phyloP scores from a whole-genome alignment of 2,113 vertebrate species.

The Oryzias melastigma region DNA sequence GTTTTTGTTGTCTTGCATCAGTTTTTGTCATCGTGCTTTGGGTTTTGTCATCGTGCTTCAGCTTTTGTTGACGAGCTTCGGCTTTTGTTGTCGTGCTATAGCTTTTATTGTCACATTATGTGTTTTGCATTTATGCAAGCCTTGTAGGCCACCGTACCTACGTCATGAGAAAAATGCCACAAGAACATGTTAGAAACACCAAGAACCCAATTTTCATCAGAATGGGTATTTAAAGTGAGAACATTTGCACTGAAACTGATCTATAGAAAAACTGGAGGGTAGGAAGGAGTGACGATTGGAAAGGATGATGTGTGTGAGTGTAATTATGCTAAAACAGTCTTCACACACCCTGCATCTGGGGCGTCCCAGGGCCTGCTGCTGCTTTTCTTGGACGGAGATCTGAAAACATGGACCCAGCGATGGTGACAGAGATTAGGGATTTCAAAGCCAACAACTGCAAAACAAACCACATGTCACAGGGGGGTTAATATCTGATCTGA shows the following conservation, averaged over 20 bases:
- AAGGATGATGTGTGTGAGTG: constrained; percentile 9
- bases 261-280: constrained; percentile 16
- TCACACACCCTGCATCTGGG: constrained; percentile 40
- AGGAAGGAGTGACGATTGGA: constrained; percentile 12
- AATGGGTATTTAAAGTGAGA: too few relatives aligned
- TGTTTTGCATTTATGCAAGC: too few relatives aligned
- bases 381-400: constrained; percentile 61
- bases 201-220: too few relatives aligned
- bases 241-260: background rate
- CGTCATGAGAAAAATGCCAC: too few relatives aligned
- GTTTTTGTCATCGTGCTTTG: too few relatives aligned
- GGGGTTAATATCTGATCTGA: constrained; percentile 47
- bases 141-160: too few relatives aligned
- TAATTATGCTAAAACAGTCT: constrained; percentile 42
- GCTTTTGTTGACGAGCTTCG: too few relatives aligned
- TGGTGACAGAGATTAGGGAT: constrained; percentile 60
- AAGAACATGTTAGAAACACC: too few relatives aligned
- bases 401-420: constrained; percentile 37
- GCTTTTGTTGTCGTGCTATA: too few relatives aligned
- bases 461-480: constrained; percentile 45
- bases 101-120: too few relatives aligned
- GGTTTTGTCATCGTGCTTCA: too few relatives aligned
- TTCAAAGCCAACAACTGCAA: constrained; percentile 58
- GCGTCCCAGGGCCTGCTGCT: constrained; percentile 38
- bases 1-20: too few relatives aligned